These are phyloP conservation scores for Psittacula echo DNA, from an alignment of 2,797 vertebrate species.

Conservation along the genomic window DNA sequence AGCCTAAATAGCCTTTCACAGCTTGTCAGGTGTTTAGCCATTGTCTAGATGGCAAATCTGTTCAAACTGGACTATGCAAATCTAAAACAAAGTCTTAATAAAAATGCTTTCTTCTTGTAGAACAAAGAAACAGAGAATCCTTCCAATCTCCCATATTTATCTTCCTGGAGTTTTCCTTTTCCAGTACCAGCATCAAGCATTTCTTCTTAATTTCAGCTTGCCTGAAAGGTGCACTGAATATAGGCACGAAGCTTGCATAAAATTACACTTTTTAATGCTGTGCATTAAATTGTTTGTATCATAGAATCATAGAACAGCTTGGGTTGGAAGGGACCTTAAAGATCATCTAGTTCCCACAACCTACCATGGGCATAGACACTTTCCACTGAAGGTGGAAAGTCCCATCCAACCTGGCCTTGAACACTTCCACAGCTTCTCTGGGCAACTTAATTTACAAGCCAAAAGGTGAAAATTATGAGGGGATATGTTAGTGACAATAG, in stretches of 20 bases:
- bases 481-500: too few relatives aligned
- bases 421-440: background rate
- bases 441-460: background rate
- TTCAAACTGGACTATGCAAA: background rate
- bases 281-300: background rate
- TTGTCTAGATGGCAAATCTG: background rate
- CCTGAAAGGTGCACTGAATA: background rate
- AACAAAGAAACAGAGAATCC: background rate
- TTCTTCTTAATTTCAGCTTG: background rate
- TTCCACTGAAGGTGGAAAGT: background rate
- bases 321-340: background rate
- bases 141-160: background rate
- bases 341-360: background rate
- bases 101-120: background rate
- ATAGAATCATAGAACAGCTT: background rate
- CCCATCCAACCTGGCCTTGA: background rate
- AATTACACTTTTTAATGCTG: background rate
- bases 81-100: background rate
- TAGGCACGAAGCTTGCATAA: background rate
- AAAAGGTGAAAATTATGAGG: background rate
- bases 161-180: background rate
- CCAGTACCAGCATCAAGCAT: background rate
- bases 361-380: background rate
- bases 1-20: conserved; percentile 17
- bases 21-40: background rate